These are phyloP conservation scores for Pitangus sulphuratus DNA, from an alignment of 2,797 vertebrate genomes.

Conservation along the genomic window DNA sequence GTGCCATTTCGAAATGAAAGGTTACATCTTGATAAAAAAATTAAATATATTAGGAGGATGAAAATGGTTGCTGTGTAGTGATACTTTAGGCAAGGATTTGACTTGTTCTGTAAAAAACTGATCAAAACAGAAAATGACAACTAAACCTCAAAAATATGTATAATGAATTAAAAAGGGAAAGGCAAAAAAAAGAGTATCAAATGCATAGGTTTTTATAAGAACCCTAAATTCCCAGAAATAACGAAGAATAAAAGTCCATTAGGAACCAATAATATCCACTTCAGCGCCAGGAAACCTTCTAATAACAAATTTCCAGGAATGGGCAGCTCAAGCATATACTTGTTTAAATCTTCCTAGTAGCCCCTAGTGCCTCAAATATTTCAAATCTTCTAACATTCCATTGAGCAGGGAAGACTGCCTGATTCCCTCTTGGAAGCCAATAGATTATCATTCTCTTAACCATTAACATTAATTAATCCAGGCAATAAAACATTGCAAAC, in stretches of 20 bases:
- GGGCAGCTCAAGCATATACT: neutral
- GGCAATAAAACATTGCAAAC: conserved; percentile 33
- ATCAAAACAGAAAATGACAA: neutral
- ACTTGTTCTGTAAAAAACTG: neutral
- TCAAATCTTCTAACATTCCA: conserved; percentile 4
- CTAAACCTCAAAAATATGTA: neutral
- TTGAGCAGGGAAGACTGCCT: conserved; percentile 4
- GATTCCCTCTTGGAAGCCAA: conserved; percentile 18
- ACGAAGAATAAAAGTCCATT: neutral
- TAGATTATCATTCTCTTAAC: conserved; percentile 38
- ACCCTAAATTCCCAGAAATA: neutral
- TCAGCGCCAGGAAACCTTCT: neutral
- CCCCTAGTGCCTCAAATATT: conserved; percentile 3
- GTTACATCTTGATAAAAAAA: neutral
- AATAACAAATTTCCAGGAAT: neutral
- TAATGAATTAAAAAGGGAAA: neutral
- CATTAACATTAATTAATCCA: conserved; percentile 56
- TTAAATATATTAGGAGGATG: neutral
- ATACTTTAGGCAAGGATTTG: neutral
- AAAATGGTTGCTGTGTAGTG: neutral
- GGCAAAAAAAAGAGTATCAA: neutral
- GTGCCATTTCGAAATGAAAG: neutral
- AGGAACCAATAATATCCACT: neutral
- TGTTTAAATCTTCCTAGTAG: neutral
- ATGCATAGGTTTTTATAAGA: neutral